phyloP scores from a whole-genome alignment of 2,797 vertebrate genomes.

The Semotilus atromaculatus region DNA sequence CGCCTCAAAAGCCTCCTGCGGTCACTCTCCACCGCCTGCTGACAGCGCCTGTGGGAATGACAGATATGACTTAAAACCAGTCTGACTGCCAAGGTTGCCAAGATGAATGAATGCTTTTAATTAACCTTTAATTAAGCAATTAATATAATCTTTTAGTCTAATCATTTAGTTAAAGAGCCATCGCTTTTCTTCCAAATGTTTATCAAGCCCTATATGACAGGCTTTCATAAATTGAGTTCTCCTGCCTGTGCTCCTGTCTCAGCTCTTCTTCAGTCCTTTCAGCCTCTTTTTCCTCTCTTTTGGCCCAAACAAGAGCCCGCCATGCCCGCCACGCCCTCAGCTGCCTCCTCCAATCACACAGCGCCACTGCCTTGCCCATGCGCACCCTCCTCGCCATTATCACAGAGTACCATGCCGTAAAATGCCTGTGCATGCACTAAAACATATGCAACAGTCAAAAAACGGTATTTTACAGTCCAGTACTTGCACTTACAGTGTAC shows the following conservation, averaged over 20 bases:
- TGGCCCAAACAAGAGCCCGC: slow-evolving; percentile 82
- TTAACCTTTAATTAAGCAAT: slow-evolving; percentile 26
- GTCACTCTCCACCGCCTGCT: slow-evolving; percentile 80
- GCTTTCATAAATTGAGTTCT: neutral
- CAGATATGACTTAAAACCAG: slow-evolving; percentile 6
- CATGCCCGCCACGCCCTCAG: slow-evolving; percentile 85
- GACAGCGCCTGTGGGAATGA: slow-evolving; percentile 64
- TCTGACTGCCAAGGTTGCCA: slow-evolving; percentile 3
- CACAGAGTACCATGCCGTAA: slow-evolving; percentile 89
- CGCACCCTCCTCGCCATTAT: slow-evolving; percentile 82
- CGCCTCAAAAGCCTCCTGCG: slow-evolving; percentile 77
- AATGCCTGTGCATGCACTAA: slow-evolving; percentile 88
- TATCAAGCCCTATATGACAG: neutral
- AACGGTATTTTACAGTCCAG: neutral
- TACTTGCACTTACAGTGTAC: neutral
- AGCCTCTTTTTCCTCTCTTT: slow-evolving; percentile 76
- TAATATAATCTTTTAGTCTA: slow-evolving; percentile 16
- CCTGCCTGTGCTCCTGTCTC: slow-evolving; percentile 86
- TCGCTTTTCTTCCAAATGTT: neutral
- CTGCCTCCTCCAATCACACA: slow-evolving; percentile 89
- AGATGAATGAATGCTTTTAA: slow-evolving; percentile 10
- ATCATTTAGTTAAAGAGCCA: neutral
- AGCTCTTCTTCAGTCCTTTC: slow-evolving; percentile 79
- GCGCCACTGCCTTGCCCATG: slow-evolving; percentile 85
- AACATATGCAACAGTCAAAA: slow-evolving; percentile 24